These are phyloP conservation scores for Epistrophe eligans DNA, from an alignment of 2,888 invertebrate genomes.

Conservation along the genomic window DNA sequence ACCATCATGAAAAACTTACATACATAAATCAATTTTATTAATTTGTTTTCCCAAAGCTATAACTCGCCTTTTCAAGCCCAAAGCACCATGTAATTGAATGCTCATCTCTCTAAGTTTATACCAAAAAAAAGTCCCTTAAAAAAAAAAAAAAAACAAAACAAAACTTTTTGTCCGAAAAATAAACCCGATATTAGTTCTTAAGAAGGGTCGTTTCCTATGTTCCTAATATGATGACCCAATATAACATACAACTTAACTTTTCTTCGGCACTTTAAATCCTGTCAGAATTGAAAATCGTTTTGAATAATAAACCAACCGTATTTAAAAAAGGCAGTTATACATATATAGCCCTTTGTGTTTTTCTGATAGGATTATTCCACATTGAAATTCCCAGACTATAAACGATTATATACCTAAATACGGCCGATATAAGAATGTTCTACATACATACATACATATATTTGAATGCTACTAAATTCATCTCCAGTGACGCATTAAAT, in stretches of 20 bases:
- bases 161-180: background rate
- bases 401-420: background rate
- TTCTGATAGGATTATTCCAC: conserved; percentile 40
- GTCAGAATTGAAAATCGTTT: conserved; percentile 30
- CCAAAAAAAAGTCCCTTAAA: background rate
- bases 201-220: background rate
- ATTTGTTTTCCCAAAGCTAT: background rate
- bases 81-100: conserved; percentile 3
- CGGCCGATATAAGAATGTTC: background rate
- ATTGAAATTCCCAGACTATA: conserved; percentile 26
- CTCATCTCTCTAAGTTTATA: background rate
- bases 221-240: background rate
- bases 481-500: conserved; percentile 22
- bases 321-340: background rate
- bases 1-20: too few species aligned
- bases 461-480: conserved; percentile 11
- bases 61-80: background rate
- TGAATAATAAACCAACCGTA: conserved; percentile 32
- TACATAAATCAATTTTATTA: background rate
- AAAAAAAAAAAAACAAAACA: background rate
- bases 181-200: background rate
- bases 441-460: background rate
- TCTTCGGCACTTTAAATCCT: background rate
- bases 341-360: background rate
- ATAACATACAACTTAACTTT: background rate